Evolutionary conservation across 2,888 invertebrate genomes (phyloP).

Genomic region (Scotopteryx bipunctaria): DNA sequence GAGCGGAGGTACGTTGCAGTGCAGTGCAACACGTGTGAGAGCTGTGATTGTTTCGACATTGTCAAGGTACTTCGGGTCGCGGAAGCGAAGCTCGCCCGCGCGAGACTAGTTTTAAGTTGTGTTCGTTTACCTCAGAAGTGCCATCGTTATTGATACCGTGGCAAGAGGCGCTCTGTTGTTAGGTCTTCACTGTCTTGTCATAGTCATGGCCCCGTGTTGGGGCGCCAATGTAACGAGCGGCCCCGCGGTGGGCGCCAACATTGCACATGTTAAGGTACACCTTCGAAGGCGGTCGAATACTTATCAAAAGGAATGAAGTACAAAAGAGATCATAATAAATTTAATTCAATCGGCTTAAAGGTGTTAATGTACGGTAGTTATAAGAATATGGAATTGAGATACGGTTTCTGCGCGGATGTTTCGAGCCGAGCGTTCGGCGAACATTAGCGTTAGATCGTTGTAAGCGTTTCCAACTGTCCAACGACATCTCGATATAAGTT

Average conservation of each 20-base stretch:
- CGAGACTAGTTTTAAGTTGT: slow-evolving; percentile 61
- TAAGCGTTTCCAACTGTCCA: slow-evolving; percentile 55
- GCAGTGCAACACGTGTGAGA: slow-evolving; percentile 30
- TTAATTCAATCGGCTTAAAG: slow-evolving; percentile 72
- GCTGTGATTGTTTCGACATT: slow-evolving; percentile 71
- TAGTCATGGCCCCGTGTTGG: slow-evolving; percentile 12
- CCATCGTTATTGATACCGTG: slow-evolving; percentile 54
- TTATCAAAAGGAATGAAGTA: slow-evolving; percentile 69
- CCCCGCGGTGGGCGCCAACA: slow-evolving; percentile 28
- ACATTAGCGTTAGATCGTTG: slow-evolving; percentile 38
- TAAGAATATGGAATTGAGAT: slow-evolving; percentile 76
- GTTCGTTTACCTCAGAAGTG: slow-evolving; percentile 76
- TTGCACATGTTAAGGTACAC: slow-evolving; percentile 24
- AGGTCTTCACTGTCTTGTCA: slow-evolving; percentile 13
- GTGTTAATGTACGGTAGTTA: slow-evolving; percentile 63
- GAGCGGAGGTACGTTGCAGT: slow-evolving; percentile 1
- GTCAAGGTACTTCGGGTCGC: slow-evolving; percentile 61
- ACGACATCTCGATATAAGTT: slow-evolving; percentile 56
- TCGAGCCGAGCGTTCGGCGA: slow-evolving; percentile 39
- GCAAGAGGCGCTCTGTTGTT: slow-evolving; percentile 14
- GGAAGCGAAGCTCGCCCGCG: slow-evolving; percentile 42
- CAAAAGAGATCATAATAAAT: slow-evolving; percentile 72
- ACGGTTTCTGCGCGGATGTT: slow-evolving; percentile 41
- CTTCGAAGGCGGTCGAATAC: slow-evolving; percentile 51
- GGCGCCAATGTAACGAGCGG: slow-evolving; percentile 19